Conservation (phyloP, 1,140 invertebrate species). For the Tetramorium parvispinum region DNA sequence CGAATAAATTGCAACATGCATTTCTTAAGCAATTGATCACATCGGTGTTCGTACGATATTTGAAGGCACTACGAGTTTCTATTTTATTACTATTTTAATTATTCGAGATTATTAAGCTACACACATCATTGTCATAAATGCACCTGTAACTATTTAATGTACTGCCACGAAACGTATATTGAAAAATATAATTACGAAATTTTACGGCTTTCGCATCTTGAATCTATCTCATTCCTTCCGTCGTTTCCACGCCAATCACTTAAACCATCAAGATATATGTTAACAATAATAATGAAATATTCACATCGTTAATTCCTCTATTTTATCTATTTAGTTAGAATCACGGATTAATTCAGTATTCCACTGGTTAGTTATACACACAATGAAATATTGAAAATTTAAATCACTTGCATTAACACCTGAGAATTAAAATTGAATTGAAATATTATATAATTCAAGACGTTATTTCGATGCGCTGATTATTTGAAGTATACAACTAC, state of each 20-base stretch:
- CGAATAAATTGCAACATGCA: not conserved
- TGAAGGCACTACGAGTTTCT: not conserved
- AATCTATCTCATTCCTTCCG: not conserved
- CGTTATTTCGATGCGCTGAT: not conserved
- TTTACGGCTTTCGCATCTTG: not conserved
- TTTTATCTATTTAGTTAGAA: not conserved
- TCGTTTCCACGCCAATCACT: not conserved
- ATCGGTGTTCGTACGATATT: not conserved
- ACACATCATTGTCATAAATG: conserved; percentile 27
- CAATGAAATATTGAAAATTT: not conserved
- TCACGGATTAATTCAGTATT: not conserved
- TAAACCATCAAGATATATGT: not conserved
- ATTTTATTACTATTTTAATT: conserved; percentile 40
- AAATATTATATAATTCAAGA: not conserved
- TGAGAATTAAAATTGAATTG: not conserved
- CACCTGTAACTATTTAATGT: conserved; percentile 46
- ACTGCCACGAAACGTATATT: conserved; percentile 50
- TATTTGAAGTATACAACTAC: not conserved
- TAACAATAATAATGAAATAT: conserved; percentile 2
- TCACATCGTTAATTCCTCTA: not conserved
- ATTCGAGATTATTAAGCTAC: conserved; percentile 33
- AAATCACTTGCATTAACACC: not conserved
- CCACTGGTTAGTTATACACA: not conserved
- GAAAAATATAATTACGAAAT: conserved; percentile 51
- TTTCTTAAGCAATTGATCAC: not conserved